These are phyloP conservation scores for Pocillopora meandrina DNA, from an alignment of 92 coral and sea anemone species.

Conservation along the genomic window DNA sequence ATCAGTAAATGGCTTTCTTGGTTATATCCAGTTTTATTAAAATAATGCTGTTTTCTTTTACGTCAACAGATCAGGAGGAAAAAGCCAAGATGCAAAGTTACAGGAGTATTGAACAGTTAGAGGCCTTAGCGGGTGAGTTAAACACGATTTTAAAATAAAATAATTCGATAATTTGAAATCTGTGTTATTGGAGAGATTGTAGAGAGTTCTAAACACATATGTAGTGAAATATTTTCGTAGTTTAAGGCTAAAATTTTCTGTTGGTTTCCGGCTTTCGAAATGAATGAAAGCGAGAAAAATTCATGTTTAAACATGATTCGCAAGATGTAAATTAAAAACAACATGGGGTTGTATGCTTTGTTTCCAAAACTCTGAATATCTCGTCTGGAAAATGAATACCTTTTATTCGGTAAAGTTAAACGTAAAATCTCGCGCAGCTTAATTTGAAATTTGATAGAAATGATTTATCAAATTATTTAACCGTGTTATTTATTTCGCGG, in stretches of 20 bases:
- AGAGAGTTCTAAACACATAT: neutral
- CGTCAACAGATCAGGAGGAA: constrained; percentile 7
- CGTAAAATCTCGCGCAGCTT: neutral
- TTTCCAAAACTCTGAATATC: neutral
- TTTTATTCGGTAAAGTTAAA: neutral
- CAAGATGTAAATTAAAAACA: neutral
- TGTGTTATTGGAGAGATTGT: neutral
- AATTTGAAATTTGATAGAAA: neutral
- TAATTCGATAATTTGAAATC: neutral
- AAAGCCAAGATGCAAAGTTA: constrained; percentile 51
- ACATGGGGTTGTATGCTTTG: neutral
- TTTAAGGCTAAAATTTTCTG: neutral
- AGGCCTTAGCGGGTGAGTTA: constrained; percentile 62
- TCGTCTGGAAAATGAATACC: neutral
- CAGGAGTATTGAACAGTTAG: constrained; percentile 65
- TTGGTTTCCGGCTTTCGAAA: neutral
- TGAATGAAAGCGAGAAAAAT: neutral
- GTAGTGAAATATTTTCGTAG: neutral
- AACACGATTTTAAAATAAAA: neutral
- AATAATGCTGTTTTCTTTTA: no score
- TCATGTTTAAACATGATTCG: neutral
- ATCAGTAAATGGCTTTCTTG: neutral
- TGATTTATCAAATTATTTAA: neutral
- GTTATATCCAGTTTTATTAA: no score
- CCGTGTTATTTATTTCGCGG: neutral